Evolutionary conservation across 2,797 vertebrate genomes (phyloP), one percentile per base, ranked within the genome.

Genomic region (Mastacembelus armatus): DNA sequence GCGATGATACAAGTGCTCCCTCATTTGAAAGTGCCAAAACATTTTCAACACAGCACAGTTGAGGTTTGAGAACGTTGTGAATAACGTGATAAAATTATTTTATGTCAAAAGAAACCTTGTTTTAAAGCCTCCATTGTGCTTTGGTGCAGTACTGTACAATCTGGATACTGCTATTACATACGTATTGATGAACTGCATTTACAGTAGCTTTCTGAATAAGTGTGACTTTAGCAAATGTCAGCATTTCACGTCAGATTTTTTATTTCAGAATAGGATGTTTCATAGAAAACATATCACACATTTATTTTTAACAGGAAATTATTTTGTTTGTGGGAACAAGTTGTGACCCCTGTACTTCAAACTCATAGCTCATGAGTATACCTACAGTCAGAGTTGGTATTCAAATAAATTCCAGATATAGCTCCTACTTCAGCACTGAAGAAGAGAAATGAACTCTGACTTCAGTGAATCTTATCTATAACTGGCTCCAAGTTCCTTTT

Each of bases 401-500:
- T 6, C 19, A 30, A 15, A 6, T 26, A 19, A 16, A 10, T 47
- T n/a, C n/a, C n/a, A n/a, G 18, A 54, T 45, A 12, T 24, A 69
- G 43, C 38, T 62, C 4, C 12, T 24, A 42, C 47, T 56, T 21
- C 7, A 30, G 12, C 10, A 26, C 24, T 12, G 15, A 33, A 14
- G 3, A 33, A 21, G 35, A 15, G 7, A 33, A 26, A 39, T 19
- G 26, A 54, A 26, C 33, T 42, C 12, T 7, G 4, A 59, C 55
- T 50, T 68, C 42, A 27, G 15, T 43, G 10, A 45, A 15, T 16
- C 21, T 21, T 0, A 66, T 57, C 38, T 72, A 68, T 77, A 40
- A 60, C 3, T 33, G 29, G 14, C 16, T 43, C 21, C 15, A 33
- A 72, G 57, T 70, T 77, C 66, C 45, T 51, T 39, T 62, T 50